Conservation (phyloP, 2,888 invertebrate genomes). For the Cantharis rustica region DNA sequence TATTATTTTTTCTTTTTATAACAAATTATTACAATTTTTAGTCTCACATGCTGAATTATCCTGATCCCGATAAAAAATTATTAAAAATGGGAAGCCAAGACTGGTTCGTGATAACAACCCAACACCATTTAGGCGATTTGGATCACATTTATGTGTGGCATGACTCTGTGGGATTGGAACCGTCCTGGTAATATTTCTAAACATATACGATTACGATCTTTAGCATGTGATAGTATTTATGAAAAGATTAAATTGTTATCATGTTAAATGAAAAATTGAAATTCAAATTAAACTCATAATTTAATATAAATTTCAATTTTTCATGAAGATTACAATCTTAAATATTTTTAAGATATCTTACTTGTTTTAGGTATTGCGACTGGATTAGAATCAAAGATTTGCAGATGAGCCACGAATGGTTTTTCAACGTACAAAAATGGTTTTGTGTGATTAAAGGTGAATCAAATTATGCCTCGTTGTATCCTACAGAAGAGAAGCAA, state of each 20-base stretch:
- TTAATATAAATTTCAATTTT: no score
- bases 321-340: no score
- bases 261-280: no score
- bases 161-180: slow-evolving; percentile 35
- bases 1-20: no score
- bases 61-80: slow-evolving; percentile 35
- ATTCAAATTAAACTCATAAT: no score
- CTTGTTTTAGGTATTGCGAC: slow-evolving; percentile 35
- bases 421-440: slow-evolving; percentile 32
- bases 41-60: slow-evolving; percentile 38
- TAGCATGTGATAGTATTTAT: no score
- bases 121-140: slow-evolving; percentile 32
- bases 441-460: slow-evolving; percentile 26
- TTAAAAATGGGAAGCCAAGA: slow-evolving; percentile 34
- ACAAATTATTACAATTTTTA: slow-evolving; percentile 11
- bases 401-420: slow-evolving; percentile 28
- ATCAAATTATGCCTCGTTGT: neutral
- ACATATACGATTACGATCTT: no score
- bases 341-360: neutral
- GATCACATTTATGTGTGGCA: slow-evolving; percentile 34
- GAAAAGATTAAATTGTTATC: no score
- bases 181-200: slow-evolving; percentile 32
- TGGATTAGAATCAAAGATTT: slow-evolving; percentile 34
- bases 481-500: neutral
- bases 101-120: slow-evolving; percentile 33